Evolutionary conservation across 2,113 vertebrate genomes (phyloP), one percentile per base, ranked within the genome.

Genomic region (Aldabrachelys gigantea): DNA sequence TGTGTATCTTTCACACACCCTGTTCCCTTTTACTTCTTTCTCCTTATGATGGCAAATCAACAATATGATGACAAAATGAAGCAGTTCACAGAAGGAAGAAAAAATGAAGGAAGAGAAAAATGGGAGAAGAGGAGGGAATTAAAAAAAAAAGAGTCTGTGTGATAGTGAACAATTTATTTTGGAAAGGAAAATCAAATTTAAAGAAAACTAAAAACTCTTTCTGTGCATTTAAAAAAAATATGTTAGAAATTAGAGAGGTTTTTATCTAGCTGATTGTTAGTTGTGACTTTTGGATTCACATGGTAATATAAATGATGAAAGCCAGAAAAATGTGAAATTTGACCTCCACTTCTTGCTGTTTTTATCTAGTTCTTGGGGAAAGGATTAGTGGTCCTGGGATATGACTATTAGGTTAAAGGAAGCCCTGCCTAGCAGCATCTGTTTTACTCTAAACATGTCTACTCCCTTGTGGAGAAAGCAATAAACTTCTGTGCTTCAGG

Each of bases 401-500:
- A 54, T 29, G 85, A 27, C 87, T 92, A 80, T 75, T 53, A 83
- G 87, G 84, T 85, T 96, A 85, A 96, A 95, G 84, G 94, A 94
- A 96, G 89, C 82, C 88, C 87, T 96, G 93, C 78, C 92, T 94
- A 85, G 56, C 84, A 95, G 96, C 95, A 95, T 97, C 88, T 98
- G 94, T 92, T 96, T 97, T 94, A 88, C 87, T 96, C 94, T 85
- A 93, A 97, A 96, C 75, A 89, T 91, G 93, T 96, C 85, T 44
- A 93, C 90, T 80, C 94, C 95, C 95, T 96, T 12, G 84, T 94
- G 92, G 95, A 97, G 96, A 96, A 80, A 94, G 96, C 94, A 97
- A 97, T 97, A 96, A 96, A 95, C 50, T 95, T 97, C 95, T 97
- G 93, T 96, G 96, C 97, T 98, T 95, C 97, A 97, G 96, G 97